A percentile compares a stretch with the other conserved stretches of the same genome.
phyloP scores from a whole-genome alignment of 1,140 invertebrate genomes.

The Melipona quadrifasciata region DNA sequence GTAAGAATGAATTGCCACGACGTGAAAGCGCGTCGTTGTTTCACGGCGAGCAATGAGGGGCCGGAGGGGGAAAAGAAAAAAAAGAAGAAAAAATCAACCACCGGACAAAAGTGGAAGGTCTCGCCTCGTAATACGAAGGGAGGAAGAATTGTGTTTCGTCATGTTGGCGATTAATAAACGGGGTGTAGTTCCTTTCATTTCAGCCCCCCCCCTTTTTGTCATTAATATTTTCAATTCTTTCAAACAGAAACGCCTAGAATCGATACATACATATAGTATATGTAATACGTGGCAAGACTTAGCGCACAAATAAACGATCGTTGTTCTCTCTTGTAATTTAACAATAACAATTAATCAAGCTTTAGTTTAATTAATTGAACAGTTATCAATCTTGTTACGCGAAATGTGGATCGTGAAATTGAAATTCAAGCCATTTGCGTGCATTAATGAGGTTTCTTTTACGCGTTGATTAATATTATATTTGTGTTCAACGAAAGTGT shows the following conservation, averaged over 20 bases:
- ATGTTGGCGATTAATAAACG: constrained; percentile 59
- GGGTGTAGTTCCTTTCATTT: constrained; percentile 14
- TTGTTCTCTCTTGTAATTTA: neutral
- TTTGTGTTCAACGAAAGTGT: too few relatives aligned
- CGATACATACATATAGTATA: neutral
- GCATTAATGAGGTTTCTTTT: too few relatives aligned
- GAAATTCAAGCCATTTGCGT: too few relatives aligned
- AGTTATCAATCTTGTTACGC: neutral
- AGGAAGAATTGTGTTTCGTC: constrained; percentile 52
- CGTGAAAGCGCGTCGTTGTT: constrained; percentile 56
- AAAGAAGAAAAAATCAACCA: constrained; percentile 53
- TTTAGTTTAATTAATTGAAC: neutral
- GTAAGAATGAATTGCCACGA: constrained; percentile 57
- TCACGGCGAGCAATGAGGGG: constrained; percentile 19
- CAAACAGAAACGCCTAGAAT: neutral
- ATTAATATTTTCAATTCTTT: constrained; percentile 43
- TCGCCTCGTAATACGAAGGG: constrained; percentile 23
- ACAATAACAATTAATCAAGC: neutral
- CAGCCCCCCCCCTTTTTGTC: constrained; percentile 2
- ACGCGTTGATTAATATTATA: too few relatives aligned
- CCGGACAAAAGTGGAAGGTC: constrained; percentile 53
- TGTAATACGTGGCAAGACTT: neutral
- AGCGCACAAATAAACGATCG: neutral
- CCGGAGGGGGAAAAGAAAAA: constrained; percentile 59
- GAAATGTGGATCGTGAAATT: neutral